Evolutionary conservation across 2,797 vertebrate genomes (phyloP).

Genomic region (Peromyscus attwateri): DNA sequence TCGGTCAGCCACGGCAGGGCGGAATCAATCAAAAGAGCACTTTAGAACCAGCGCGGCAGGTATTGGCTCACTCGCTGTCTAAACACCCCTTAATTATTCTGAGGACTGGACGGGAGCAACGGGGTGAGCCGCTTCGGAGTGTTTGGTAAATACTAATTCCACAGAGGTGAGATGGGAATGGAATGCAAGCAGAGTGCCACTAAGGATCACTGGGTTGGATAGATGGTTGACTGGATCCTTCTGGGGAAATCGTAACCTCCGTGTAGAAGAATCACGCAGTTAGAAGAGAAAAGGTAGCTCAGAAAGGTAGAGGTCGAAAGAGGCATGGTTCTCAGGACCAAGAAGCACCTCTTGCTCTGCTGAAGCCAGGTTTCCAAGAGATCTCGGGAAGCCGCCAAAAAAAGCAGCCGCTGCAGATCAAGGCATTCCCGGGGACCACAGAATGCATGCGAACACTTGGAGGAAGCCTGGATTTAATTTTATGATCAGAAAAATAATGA

Average conservation of each 20-base stretch:
- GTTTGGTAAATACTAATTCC: not conserved
- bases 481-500: constrained; percentile 58
- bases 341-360: not conserved
- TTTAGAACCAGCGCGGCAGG: not conserved
- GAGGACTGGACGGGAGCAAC: accelerated
- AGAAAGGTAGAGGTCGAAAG: not conserved
- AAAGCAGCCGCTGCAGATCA: accelerated
- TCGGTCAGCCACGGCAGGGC: not conserved
- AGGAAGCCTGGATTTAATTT: constrained; percentile 48
- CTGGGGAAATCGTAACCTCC: not conserved
- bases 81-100: not conserved
- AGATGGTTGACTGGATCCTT: not conserved
- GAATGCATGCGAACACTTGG: accelerated
- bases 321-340: not conserved
- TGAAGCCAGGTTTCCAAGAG: not conserved
- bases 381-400: not conserved
- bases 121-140: accelerated
- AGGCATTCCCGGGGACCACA: accelerated
- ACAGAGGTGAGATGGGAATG: not conserved
- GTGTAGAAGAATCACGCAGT: not conserved
- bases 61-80: not conserved
- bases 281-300: not conserved
- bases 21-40: not conserved
- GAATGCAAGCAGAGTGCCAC: not conserved
- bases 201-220: not conserved